A percentile compares a stretch with the other conserved stretches of the same genome.
phyloP scores from a whole-genome alignment of 2,113 vertebrate species.

The Albula glossodonta region DNA sequence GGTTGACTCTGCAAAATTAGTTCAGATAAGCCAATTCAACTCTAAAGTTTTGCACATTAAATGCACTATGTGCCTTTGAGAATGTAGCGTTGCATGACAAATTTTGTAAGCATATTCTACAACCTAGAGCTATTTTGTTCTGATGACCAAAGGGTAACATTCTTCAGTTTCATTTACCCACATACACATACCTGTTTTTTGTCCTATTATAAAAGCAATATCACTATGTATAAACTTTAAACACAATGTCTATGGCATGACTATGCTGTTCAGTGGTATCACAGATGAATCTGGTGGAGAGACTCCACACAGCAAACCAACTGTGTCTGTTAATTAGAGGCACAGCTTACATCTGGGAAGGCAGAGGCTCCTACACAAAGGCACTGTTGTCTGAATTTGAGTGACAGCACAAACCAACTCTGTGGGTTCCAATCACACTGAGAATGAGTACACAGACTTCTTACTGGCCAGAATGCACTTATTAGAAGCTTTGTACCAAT shows the following conservation, averaged over 20 bases:
- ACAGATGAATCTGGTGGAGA: neutral
- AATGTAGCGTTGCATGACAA: neutral
- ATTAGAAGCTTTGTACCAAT: neutral
- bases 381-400: neutral
- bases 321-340: neutral
- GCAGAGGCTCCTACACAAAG: neutral
- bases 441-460: neutral
- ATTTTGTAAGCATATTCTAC: neutral
- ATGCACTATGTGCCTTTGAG: neutral
- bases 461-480: neutral
- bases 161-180: neutral
- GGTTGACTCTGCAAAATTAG: neutral
- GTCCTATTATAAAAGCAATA: neutral
- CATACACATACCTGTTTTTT: neutral
- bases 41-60: neutral
- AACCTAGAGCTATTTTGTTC: neutral
- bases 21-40: neutral
- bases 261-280: neutral
- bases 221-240: neutral
- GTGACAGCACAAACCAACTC: conserved; percentile 1
- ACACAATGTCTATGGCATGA: neutral
- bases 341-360: neutral
- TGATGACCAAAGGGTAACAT: neutral
- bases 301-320: neutral
- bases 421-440: neutral